These are phyloP conservation scores for Pampusana beccarii DNA, from an alignment of 2,113 vertebrate species.

Conservation along the genomic window DNA sequence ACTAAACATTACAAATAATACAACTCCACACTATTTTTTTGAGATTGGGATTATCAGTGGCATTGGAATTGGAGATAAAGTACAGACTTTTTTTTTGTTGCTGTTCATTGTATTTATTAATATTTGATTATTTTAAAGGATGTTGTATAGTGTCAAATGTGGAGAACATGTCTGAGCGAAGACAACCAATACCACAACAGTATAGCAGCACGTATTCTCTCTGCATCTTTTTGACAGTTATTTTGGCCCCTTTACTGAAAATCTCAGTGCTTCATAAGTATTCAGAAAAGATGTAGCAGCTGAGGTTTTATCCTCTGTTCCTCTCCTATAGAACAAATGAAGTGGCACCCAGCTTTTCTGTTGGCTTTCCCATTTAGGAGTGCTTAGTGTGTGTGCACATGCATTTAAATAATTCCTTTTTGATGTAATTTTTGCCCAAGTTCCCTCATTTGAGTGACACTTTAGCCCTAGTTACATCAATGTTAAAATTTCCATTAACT, in stretches of 20 bases:
- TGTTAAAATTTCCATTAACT: conserved; percentile 16
- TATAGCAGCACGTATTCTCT: neutral
- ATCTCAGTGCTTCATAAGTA: neutral
- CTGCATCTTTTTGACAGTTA: neutral
- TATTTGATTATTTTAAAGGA: neutral
- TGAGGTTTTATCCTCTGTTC: neutral
- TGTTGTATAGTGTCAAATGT: neutral
- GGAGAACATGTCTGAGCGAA: neutral
- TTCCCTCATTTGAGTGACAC: conserved; percentile 7
- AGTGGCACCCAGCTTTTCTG: neutral
- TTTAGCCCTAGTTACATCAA: neutral
- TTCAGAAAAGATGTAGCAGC: neutral
- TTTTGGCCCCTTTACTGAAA: neutral
- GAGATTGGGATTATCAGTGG: neutral
- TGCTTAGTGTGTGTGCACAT: neutral
- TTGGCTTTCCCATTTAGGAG: neutral
- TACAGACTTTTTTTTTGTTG: neutral
- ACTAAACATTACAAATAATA: neutral
- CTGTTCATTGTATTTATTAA: neutral
- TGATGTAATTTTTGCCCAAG: neutral
- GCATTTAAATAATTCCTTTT: conserved; percentile 3
- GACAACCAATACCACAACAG: neutral
- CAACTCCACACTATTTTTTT: neutral
- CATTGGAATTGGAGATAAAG: neutral
- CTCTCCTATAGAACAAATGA: neutral